These are phyloP conservation scores for Dysdera silvatica DNA, from an alignment of 1,140 invertebrate genomes.

Conservation along the genomic window DNA sequence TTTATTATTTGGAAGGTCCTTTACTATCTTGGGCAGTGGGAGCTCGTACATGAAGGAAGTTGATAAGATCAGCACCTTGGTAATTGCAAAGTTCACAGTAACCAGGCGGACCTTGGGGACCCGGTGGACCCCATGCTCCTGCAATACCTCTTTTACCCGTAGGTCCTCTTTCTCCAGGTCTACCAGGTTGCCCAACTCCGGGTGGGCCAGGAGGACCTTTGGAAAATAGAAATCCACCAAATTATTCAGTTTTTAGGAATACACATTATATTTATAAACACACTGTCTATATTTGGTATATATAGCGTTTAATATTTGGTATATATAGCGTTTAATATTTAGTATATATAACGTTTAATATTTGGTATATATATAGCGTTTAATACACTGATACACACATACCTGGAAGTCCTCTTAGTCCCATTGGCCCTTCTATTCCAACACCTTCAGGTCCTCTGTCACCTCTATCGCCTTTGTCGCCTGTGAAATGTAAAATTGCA, in stretches of 20 bases:
- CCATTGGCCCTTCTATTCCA: conserved; percentile 58
- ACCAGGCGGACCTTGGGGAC: conserved; percentile 45
- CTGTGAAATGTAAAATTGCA: no score
- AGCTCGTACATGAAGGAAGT: conserved; percentile 10
- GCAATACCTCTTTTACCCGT: conserved; percentile 53
- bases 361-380: no score
- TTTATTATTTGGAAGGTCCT: conserved; percentile 21
- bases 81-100: conserved; percentile 49
- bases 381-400: no score
- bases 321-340: no score
- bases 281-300: neutral
- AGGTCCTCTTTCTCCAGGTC: conserved; percentile 56
- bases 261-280: neutral
- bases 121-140: conserved; percentile 18
- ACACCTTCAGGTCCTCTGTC: conserved; percentile 59
- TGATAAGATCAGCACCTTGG: conserved; percentile 26
- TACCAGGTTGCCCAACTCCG: conserved; percentile 53
- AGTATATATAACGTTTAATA: no score
- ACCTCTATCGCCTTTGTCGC: conserved; percentile 60
- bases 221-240: conserved; percentile 25
- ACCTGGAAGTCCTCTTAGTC: conserved; percentile 51
- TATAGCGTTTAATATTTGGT: neutral
- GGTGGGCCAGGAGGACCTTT: conserved; percentile 55
- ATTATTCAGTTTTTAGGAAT: neutral
- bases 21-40: conserved; percentile 10